phyloP scores from a whole-genome alignment of 2,113 vertebrate genomes.

The Theristicus caerulescens region DNA sequence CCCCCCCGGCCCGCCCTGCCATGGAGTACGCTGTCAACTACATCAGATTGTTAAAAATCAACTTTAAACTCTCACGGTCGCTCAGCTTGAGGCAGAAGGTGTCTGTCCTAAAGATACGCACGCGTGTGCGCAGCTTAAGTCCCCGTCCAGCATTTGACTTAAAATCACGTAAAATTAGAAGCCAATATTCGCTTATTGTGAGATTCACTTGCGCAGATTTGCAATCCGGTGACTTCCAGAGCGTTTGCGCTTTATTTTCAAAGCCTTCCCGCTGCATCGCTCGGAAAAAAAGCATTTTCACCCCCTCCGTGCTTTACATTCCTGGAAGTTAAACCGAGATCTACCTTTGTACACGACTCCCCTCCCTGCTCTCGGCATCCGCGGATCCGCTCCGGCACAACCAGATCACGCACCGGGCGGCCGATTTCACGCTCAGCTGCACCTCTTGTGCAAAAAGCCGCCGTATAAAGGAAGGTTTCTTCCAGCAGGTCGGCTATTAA shows the following conservation, averaged over 20 bases:
- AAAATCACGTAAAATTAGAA: neutral
- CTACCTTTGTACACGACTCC: neutral
- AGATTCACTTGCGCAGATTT: neutral
- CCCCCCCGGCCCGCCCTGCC: too few relatives aligned
- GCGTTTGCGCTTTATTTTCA: neutral
- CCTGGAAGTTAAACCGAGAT: neutral
- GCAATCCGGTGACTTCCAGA: neutral
- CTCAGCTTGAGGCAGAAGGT: neutral
- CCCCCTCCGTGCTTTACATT: neutral
- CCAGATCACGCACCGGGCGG: neutral
- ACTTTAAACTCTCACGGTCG: neutral
- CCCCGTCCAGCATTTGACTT: neutral
- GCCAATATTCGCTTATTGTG: fast-evolving
- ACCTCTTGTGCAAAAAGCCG: neutral
- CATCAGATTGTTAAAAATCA: neutral
- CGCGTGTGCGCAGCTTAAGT: neutral
- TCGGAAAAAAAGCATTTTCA: neutral
- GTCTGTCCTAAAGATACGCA: neutral
- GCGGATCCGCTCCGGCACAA: neutral
- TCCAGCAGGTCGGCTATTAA: neutral
- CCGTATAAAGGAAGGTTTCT: neutral
- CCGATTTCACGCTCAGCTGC: neutral
- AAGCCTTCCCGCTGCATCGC: neutral
- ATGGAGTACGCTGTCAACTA: neutral
- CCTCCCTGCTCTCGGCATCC: neutral